Evolutionary conservation across 2,113 vertebrate genomes (phyloP), one percentile per base, ranked within the genome.

Genomic region (Mola mola): DNA sequence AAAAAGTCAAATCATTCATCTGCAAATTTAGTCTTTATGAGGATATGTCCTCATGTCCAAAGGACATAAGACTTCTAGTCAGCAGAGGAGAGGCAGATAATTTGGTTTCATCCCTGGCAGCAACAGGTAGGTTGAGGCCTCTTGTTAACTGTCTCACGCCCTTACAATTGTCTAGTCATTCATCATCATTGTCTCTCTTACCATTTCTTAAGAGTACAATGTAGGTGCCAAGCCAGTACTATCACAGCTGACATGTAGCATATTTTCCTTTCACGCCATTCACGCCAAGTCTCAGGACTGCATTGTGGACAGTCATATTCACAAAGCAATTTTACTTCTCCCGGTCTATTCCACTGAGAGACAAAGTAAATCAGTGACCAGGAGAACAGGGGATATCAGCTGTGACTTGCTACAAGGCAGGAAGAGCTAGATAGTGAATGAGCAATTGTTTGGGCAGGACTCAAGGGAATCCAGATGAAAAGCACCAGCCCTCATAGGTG

Each of bases 361-460:
- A 20, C n/a, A 16, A 46, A 62, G 33, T 40, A 49, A n/a, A 55
- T n/a, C n/a, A n/a, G n/a, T n/a, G n/a, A n/a, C n/a, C n/a, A n/a
- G n/a, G 10, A 48, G 42, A 56, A 63, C 56, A 66, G 53, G 24
- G 11, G 43, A 38, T 49, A 38, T 50, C 8, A 25, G 25, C 13
- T 40, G 41, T 0, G 1, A 29, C 60, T 34, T 11, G 6, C 55
- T 9, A 40, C 3, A 1, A 47, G 40, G 40, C 9, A 1, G 43
- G 16, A 37, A 22, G 49, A 31, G 16, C 12, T 13, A 56, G 38
- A 33, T 52, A 57, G 42, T 44, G 59, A 46, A 65, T 43, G 70
- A 63, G 31, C 52, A 38, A 84, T 43, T 16, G 49, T 47, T 49
- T 47, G 66, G 61, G 52, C 69, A 55, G 40, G 26, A 51, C 66